These are phyloP conservation scores for Pardalotus punctatus DNA, from an alignment of 2,113 vertebrate species.

Conservation along the genomic window DNA sequence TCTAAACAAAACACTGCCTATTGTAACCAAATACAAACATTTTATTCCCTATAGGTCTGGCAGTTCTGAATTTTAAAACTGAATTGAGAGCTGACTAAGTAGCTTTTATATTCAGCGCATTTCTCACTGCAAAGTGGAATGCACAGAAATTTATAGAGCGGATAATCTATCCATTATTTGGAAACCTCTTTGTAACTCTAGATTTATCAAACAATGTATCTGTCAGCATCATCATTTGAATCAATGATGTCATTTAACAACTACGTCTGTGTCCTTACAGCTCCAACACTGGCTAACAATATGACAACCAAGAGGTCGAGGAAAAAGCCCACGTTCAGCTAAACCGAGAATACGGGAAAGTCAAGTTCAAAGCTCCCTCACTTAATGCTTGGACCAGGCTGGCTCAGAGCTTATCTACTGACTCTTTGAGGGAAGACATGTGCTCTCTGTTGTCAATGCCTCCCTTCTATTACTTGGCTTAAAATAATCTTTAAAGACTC, in stretches of 20 bases:
- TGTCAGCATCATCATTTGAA: neutral
- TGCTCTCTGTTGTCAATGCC: constrained; percentile 19
- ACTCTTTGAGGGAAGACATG: constrained; percentile 42
- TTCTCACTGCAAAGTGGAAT: neutral
- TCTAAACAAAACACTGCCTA: neutral
- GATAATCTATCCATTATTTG: neutral
- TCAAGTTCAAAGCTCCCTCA: constrained; percentile 37
- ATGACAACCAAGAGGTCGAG: constrained; percentile 47
- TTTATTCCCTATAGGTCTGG: neutral
- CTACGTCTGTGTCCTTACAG: constrained; percentile 45
- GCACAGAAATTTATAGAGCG: neutral
- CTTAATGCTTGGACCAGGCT: neutral
- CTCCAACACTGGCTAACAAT: constrained; percentile 78
- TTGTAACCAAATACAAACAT: neutral
- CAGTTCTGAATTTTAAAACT: neutral
- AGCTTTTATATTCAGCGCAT: neutral
- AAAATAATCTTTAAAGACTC: constrained; percentile 44
- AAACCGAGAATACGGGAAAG: constrained; percentile 12
- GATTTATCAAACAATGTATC: neutral
- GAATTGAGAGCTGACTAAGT: neutral
- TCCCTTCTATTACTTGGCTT: constrained; percentile 44
- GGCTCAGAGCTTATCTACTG: constrained; percentile 27
- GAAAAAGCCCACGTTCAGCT: neutral
- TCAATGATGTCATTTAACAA: neutral
- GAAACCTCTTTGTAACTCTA: neutral